Evolutionary conservation across 2,113 vertebrate genomes (phyloP), one percentile per base, ranked within the genome.

Genomic region (Ctenodactylus gundi): DNA sequence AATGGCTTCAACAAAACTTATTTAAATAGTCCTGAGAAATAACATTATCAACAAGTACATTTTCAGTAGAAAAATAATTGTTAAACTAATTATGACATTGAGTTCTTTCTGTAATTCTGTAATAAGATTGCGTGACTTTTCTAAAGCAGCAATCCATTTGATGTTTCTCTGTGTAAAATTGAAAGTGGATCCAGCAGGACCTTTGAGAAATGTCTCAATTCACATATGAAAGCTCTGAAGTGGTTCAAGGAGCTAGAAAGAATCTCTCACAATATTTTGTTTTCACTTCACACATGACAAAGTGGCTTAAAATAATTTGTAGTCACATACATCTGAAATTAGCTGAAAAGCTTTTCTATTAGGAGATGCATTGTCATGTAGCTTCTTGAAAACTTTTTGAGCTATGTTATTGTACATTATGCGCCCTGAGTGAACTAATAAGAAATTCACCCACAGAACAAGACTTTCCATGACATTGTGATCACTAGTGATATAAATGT

Each of bases 261-360:
- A 8, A 44, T 78, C 41, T 34, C 9, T 18, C 18, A 58, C 39
- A 72, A 49, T 72, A 76, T 44, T 67, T 0, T 64, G 31, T 58
- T 88, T 92, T 93, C 20, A 57, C 70, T 95, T 91, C 39, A 88
- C 11, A 77, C 27, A 84, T 29, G 11, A n/a, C 34, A 23, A 90
- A 81, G 55, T 62, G 34, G 23, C 29, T 92, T 93, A 83, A 90
- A 84, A 53, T 90, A 78, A 83, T 60, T 77, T 49, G 49, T 68
- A 83, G 20, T 76, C 85, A 8, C 9, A 21, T 62, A 55, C 5
- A 44, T 65, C 27, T 93, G 75, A 78, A 1, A 75, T 91, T 89
- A 88, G 62, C n/a, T 88, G 13, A 7, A n/a, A 27, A 36, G 39
- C 31, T 36, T 90, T 78, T 36, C 7, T 76, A 6, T 80, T 92